Base-by-base conservation (phyloP, 2,797 vertebrate species). In the Sebastes hubbsi region DNA sequence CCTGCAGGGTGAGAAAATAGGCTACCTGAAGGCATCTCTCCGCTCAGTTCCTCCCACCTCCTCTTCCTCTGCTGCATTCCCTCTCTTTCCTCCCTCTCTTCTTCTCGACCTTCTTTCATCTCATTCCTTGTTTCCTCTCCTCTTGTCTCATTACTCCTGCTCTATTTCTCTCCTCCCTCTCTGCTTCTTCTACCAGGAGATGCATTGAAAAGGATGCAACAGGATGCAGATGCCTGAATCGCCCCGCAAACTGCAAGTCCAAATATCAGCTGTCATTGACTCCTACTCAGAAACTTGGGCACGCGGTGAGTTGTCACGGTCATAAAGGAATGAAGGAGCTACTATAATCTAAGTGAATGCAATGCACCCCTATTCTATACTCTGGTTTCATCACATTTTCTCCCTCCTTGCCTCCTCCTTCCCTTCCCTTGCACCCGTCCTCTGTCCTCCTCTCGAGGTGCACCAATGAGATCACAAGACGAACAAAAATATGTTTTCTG, bases 1-100 rank as follows among this genome's bases (percentile, higher is more conserved):
- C 91, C 91, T 84, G 85, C 90, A 78, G 89, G 88, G 89, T 85
- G 86, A 87, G 81, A 88, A 94, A 92, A 91, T 88, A 88, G 84
- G 83, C 85, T 82, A 89, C 89, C 89, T 86, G 82, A 90, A 90
- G 90, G 84, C 86, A 89, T 89, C 82, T 58, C 79, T 58, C 75
- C 70, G 62, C 84, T 85, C 55, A 4, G 49, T 82, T 49, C 78
- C 85, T 79, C 82, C 85, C 84, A 65, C 80, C 55, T 80, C 63
- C n/a, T 65, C 32, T 5, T 29, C 56, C 36, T 32, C 59, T 16
- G 49, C 65, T 74, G 46, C 29, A 34, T 56, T 80, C 54, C 34
- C 34, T 36, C 36, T 25, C 30, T 56, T 61, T 54, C 59, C 32
- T 75, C 38, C 4, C 27, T 46, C 55, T 59, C 52, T 65, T 80